phyloP scores from a whole-genome alignment of 2,797 vertebrate genomes.

The Echeneis naucrates region DNA sequence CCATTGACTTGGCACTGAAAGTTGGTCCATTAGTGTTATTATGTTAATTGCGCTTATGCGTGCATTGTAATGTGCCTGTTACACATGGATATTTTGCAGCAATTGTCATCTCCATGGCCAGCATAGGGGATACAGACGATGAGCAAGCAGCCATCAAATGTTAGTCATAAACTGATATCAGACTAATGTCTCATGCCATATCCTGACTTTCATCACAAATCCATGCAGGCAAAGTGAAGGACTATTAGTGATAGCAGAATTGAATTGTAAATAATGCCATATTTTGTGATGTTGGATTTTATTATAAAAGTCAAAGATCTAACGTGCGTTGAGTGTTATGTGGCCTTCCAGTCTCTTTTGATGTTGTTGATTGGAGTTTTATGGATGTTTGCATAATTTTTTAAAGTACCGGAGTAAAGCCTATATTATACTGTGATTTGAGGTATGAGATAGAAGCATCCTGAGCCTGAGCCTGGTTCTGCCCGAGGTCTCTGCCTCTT shows the following conservation, averaged over 20 bases:
- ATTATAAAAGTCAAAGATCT: conserved; percentile 23
- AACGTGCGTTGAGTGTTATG: conserved; percentile 50
- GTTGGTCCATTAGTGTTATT: conserved; percentile 72
- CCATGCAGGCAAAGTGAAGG: conserved; percentile 33
- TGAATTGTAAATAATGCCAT: conserved; percentile 50
- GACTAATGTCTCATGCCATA: conserved; percentile 41
- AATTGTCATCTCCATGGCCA: conserved; percentile 43
- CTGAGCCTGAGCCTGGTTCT: no score
- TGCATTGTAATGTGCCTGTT: conserved; percentile 64
- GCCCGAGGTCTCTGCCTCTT: no score
- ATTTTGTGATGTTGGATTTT: conserved; percentile 39
- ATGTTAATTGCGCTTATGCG: conserved; percentile 70
- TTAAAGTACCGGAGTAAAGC: conserved; percentile 18
- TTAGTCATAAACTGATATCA: conserved; percentile 58
- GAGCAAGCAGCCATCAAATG: conserved; percentile 55
- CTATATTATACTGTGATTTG: conserved; percentile 20
- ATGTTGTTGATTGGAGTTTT: conserved; percentile 47
- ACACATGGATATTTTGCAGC: conserved; percentile 53
- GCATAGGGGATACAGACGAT: conserved; percentile 49
- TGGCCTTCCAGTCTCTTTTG: conserved; percentile 45
- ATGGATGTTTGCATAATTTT: conserved; percentile 43
- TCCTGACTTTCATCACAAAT: conserved; percentile 49
- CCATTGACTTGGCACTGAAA: conserved; percentile 62
- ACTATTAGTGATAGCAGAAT: conserved; percentile 45
- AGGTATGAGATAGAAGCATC: conserved; percentile 38